Percentiles rank a stretch among this genome's conserved stretches.
Evolutionary conservation across 2,113 vertebrate genomes (phyloP).

Genomic region (Pachycephala philippinensis): DNA sequence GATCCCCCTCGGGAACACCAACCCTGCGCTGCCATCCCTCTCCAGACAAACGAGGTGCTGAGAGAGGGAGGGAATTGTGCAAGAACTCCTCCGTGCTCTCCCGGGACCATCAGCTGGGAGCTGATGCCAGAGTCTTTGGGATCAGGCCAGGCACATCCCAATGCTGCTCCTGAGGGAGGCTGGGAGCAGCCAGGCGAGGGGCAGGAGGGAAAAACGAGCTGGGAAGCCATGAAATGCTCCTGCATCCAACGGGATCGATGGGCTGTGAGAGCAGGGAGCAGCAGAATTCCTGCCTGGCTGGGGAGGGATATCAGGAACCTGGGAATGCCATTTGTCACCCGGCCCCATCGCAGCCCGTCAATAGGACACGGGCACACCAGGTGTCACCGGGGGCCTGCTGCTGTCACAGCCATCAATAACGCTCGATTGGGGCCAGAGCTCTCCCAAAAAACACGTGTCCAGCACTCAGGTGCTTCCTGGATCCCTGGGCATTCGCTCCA

Average conservation of each 20-base stretch:
- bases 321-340: neutral
- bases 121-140: neutral
- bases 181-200: neutral
- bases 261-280: neutral
- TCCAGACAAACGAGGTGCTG: neutral
- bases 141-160: neutral
- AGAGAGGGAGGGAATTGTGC: neutral
- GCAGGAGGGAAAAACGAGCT: neutral
- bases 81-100: neutral
- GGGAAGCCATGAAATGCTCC: neutral
- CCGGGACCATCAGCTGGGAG: neutral
- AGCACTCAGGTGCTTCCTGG: neutral
- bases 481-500: neutral
- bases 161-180: neutral
- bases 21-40: neutral
- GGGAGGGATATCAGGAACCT: neutral
- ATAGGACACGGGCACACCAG: neutral
- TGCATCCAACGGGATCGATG: rapidly evolving
- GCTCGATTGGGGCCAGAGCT: neutral
- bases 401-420: neutral
- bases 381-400: neutral
- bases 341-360: neutral
- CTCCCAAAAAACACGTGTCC: neutral
- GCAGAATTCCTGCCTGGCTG: neutral
- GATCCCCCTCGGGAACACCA: neutral